A percentile compares a stretch with the other conserved stretches of the same genome.
These are phyloP conservation scores for Drosophila arizonae DNA, from an alignment of 1,140 invertebrate genomes.

Conservation along the genomic window DNA sequence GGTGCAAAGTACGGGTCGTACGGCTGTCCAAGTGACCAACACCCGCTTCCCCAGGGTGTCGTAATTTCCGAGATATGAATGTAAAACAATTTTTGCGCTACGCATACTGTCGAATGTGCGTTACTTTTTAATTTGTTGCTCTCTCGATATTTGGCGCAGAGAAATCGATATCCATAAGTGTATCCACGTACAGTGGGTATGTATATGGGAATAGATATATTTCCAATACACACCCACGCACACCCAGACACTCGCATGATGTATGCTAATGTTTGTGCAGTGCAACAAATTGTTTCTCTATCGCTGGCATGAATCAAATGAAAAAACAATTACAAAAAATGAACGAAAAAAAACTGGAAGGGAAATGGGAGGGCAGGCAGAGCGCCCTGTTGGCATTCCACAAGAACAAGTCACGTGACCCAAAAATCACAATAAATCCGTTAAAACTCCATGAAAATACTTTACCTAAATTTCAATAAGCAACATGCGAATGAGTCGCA, in stretches of 20 bases:
- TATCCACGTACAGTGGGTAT: not conserved
- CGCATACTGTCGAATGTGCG: slow-evolving; percentile 61
- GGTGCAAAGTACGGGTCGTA: not conserved
- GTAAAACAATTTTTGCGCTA: slow-evolving; percentile 63
- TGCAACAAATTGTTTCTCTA: slow-evolving; percentile 27
- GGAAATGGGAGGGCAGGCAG: not conserved
- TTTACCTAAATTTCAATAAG: slow-evolving; percentile 73
- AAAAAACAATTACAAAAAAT: slow-evolving; percentile 60
- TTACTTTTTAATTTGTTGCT: slow-evolving; percentile 68
- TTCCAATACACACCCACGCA: not conserved
- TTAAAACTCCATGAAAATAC: slow-evolving; percentile 60
- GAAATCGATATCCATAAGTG: slow-evolving; percentile 40
- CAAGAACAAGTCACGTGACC: slow-evolving; percentile 68
- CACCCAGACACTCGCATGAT: not conserved
- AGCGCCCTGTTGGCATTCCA: slow-evolving; percentile 46
- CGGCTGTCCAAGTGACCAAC: slow-evolving; percentile 60
- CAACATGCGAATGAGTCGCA: slow-evolving; percentile 30
- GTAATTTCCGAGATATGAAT: slow-evolving; percentile 79
- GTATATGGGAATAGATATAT: not conserved
- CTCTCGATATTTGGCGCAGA: slow-evolving; percentile 23
- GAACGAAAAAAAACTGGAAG: no score
- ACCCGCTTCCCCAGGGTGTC: slow-evolving; percentile 67
- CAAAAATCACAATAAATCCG: slow-evolving; percentile 78
- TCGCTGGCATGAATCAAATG: slow-evolving; percentile 63
- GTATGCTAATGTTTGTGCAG: slow-evolving; percentile 36